Evolutionary conservation across 2,797 vertebrate species (phyloP), one percentile per base, ranked within the genome.

Genomic region (Mus minutoides): DNA sequence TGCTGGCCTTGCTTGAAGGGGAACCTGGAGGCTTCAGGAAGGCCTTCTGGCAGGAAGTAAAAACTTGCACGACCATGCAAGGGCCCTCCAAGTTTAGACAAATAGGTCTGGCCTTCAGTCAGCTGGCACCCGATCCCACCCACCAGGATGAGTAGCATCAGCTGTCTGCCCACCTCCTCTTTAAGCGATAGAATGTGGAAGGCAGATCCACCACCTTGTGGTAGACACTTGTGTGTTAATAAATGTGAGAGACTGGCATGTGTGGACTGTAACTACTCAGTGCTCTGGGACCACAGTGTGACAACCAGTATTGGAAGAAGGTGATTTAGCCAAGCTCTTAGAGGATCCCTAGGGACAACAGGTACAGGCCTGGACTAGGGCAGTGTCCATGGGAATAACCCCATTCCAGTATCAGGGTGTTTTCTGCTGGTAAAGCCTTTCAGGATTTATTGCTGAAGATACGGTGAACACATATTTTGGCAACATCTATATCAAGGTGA

Each of bases 31-130:
- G 40, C 13, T 49, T 71, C 94, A 22, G 8, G 3, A 92, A 71
- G 22, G 5, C 69, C 69, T 62, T 71, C 71, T 58, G 40, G 29
- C 2, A 40, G 91, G 46, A 82, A 80, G 62, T 24, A n/a, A 87
- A n/a, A 26, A 13, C 54, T 54, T 58, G 11, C 0, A 0, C 22
- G 1, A 0, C 0, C 3, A 58, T 6, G 69, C 46, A 62, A 34
- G 34, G 26, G 16, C 11, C 52, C 46, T 64, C 17, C 2, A 21
- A 19, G 37, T 14, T 24, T 43, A 71, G 82, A 29, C 71, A 46
- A 11, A 31, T 37, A 31, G 71, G 2, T 19, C 29, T 13, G 5
- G 19, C 67, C 80, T 64, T 77, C 76, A 77, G 37, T 79, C 21
- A n/a, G 19, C 14, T 76, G 43, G 62, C 31, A 71, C 31, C 79